A percentile compares a stretch with the other conserved stretches of the same genome.
Evolutionary conservation across 1,140 invertebrate genomes (phyloP).

Genomic region (Tetraneura akinire): DNA sequence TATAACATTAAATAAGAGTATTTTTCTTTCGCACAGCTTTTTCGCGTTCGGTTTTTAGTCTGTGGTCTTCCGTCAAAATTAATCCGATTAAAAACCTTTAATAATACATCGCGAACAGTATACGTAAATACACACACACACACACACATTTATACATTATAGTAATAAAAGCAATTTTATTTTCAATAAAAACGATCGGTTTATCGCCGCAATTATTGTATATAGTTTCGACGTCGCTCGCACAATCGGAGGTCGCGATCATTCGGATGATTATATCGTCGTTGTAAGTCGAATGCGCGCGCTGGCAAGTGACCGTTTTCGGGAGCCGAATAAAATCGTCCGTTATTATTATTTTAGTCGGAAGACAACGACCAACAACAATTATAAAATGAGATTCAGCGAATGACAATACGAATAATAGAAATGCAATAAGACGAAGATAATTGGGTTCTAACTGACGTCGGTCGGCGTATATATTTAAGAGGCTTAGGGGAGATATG

Average conservation of each 20-base stretch:
- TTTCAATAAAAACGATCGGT: background rate
- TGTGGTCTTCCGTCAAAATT: slow-evolving; percentile 36
- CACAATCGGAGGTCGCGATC: background rate
- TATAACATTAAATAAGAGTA: slow-evolving; percentile 29
- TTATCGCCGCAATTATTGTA: background rate
- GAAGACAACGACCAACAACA: background rate
- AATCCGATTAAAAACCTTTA: slow-evolving; percentile 48
- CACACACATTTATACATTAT: no score
- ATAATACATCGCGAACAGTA: no score
- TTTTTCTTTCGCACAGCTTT: slow-evolving; percentile 38
- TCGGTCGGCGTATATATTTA: background rate
- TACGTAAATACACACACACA: background rate
- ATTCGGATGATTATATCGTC: slow-evolving; percentile 36
- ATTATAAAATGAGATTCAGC: slow-evolving; percentile 41
- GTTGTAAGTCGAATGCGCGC: background rate
- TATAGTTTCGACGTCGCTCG: background rate
- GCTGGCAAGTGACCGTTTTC: background rate
- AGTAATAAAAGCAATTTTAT: background rate
- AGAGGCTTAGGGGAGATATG: background rate
- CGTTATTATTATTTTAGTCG: background rate
- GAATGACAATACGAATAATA: slow-evolving; percentile 2
- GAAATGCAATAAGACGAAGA: background rate
- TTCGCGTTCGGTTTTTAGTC: background rate
- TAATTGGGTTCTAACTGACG: slow-evolving; percentile 31
- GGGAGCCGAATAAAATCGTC: slow-evolving; percentile 2